Conservation (phyloP, 2,797 vertebrate species). For the Phoeniculus purpureus region DNA sequence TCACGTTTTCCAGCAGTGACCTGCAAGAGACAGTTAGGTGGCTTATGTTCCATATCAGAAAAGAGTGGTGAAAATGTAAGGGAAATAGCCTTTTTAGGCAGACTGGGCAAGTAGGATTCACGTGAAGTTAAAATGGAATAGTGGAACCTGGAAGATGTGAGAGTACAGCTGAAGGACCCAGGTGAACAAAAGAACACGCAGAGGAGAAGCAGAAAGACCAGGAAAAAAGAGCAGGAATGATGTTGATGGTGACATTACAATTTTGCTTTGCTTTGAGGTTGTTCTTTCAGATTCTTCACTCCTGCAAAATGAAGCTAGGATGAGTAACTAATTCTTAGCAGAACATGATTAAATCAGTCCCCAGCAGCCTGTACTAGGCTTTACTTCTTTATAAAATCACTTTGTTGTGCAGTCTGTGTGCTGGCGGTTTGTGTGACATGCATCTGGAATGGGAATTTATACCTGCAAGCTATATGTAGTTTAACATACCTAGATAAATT, state of each 20-base stretch:
- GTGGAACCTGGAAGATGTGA: neutral
- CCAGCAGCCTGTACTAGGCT: neutral
- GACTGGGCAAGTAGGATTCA: neutral
- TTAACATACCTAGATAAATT: neutral
- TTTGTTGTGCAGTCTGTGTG: neutral
- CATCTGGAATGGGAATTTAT: neutral
- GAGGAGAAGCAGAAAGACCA: neutral
- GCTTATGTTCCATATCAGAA: neutral
- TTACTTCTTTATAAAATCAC: neutral
- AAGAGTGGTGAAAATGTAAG: neutral
- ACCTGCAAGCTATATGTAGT: neutral
- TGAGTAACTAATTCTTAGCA: neutral
- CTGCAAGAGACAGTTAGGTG: neutral
- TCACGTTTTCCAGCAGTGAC: neutral
- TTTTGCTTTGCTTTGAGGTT: neutral
- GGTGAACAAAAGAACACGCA: neutral
- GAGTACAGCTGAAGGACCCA: neutral
- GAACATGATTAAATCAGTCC: neutral
- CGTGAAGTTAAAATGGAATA: neutral
- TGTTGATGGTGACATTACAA: neutral
- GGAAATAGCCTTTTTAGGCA: neutral
- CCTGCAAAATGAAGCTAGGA: neutral
- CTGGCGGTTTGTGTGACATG: neutral
- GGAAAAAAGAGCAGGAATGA: neutral
- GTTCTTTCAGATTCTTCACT: neutral